Evolutionary conservation across 1,140 invertebrate genomes (phyloP).

Genomic region (Drosophila kohkoa): DNA sequence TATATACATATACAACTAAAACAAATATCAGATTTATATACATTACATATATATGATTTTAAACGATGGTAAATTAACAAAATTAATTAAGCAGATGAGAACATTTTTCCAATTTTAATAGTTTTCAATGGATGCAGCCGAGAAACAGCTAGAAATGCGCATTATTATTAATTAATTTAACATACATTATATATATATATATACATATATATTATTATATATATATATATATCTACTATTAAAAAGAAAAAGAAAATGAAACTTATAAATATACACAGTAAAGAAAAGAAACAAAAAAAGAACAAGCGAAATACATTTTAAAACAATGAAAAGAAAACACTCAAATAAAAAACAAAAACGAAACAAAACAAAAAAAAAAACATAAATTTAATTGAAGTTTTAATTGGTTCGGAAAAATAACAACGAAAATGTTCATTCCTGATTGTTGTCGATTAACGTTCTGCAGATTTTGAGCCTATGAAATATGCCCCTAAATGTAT

Average conservation of each 20-base stretch:
- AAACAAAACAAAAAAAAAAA: conserved; percentile 56
- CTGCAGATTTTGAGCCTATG: no score
- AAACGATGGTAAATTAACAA: conserved; percentile 53
- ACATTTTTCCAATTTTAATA: conserved; percentile 67
- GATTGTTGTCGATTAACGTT: background rate
- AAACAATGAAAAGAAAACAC: conserved; percentile 76
- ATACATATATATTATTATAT: conserved; percentile 38
- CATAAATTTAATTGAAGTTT: conserved; percentile 42
- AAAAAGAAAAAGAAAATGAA: conserved; percentile 36
- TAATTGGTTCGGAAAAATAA: background rate
- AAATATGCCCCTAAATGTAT: no score
- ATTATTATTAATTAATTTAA: conserved; percentile 76
- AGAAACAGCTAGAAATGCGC: conserved; percentile 58
- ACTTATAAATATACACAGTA: conserved; percentile 41
- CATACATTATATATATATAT: conserved; percentile 61
- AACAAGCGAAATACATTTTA: conserved; percentile 75
- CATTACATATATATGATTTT: conserved; percentile 68
- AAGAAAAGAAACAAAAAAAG: conserved; percentile 42
- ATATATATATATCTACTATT: conserved; percentile 60
- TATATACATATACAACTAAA: conserved; percentile 48
- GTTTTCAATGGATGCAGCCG: conserved; percentile 54
- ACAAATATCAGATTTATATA: conserved; percentile 51
- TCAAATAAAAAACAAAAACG: conserved; percentile 65
- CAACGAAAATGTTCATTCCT: background rate
- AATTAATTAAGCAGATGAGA: conserved; percentile 30